Conservation (phyloP, 2,797 vertebrate species). For the Pipistrellus pygmaeus region DNA sequence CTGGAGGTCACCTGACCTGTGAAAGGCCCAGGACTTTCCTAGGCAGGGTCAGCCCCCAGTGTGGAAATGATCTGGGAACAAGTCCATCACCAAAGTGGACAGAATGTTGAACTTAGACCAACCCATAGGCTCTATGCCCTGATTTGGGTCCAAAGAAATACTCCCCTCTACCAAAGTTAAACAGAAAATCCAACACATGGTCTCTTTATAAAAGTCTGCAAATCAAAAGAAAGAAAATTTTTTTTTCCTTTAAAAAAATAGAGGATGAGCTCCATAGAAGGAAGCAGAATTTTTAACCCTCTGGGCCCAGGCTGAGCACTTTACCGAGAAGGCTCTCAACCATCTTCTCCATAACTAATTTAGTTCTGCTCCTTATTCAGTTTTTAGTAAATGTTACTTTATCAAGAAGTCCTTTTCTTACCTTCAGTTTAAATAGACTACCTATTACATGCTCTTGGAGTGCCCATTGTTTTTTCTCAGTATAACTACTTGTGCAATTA, state of each 20-base stretch:
- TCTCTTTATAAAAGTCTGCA: background rate
- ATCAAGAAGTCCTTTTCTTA: background rate
- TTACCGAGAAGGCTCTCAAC: background rate
- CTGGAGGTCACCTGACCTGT: no score
- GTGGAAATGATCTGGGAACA: background rate
- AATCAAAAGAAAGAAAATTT: background rate
- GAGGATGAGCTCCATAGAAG: background rate
- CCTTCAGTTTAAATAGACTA: background rate
- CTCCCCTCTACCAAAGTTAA: background rate
- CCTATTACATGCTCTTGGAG: background rate
- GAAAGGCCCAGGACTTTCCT: background rate
- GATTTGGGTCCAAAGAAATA: background rate
- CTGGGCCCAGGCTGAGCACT: background rate
- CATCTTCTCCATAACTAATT: background rate
- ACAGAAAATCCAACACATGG: background rate
- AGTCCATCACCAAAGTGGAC: background rate
- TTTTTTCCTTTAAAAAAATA: background rate
- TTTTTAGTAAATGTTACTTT: background rate
- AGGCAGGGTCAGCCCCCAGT: background rate
- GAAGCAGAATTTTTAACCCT: background rate
- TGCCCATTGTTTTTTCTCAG: constrained; percentile 8
- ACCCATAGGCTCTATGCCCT: background rate
- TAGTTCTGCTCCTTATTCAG: background rate
- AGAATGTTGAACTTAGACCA: background rate
- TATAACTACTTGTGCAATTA: constrained; percentile 60